Evolutionary conservation across 2,888 invertebrate species (phyloP), one percentile per base, ranked within the genome.

Genomic region (Schizotus pectinicornis): DNA sequence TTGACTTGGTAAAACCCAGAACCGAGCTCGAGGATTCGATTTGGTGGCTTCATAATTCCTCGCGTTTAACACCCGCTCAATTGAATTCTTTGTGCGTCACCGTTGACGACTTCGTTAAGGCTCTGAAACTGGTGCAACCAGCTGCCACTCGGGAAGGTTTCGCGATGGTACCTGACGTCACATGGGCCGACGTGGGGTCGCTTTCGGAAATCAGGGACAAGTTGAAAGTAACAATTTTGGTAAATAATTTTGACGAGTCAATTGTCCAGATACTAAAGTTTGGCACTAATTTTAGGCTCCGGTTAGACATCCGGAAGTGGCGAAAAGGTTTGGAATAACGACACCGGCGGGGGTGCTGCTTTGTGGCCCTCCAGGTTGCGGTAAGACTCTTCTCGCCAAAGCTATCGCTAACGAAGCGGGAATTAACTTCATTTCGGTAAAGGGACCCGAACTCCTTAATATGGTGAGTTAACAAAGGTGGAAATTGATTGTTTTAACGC

Each of bases 121-220:
- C 95, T 3, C 79, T 95, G 22, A 89, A 91, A 75, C 82, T 86
- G 52, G 90, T 95, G 5, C 94, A 95, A 76, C 98, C 98, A 0
- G 94, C 95, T 47, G 91, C 96, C 0, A 97, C 96, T 72, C 84
- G 98, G 67, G 98, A 99, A 83, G 98, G 98, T 46, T 98, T 99
- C 80, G 94, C 94, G 1, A 97, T 97, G 0, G 95, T 99, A 8
- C 98, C 99, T 1, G 95, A 96, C 82, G 94, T 95, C 0, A 94
- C 94, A 1, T 99, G 98, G 98, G 88, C 94, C 35, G 96, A 99
- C 81, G 88, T 99, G 65, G 99, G 99, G 0, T 97, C 98, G 0
- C 79, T 99, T 47, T 85, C 85, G 47, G 88, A 92, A 74, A 91
- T 99, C 39, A 84, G 97, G 50, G 90, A 94, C 73, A 95, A 97